Evolutionary conservation across 2,113 vertebrate genomes (phyloP).

Genomic region (Rhabdornis inornatus): DNA sequence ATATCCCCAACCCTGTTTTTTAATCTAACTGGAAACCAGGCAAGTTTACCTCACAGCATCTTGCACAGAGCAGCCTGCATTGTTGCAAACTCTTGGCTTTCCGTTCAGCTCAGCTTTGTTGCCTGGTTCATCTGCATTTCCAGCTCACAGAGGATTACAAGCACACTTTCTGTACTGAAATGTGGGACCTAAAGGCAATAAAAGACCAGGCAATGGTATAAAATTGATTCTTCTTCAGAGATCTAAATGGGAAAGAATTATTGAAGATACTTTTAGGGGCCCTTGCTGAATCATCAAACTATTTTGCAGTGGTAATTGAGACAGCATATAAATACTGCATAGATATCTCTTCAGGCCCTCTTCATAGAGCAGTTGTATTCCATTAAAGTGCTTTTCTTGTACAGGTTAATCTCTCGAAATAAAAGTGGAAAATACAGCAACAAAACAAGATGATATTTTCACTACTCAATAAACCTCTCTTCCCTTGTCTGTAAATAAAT

Average conservation of each 20-base stretch:
- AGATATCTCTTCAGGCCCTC: constrained; percentile 46
- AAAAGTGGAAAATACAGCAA: constrained; percentile 52
- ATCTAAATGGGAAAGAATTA: constrained; percentile 40
- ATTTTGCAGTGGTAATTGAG: constrained; percentile 54
- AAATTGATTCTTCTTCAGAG: constrained; percentile 43
- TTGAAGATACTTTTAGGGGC: not conserved
- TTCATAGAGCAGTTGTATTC: constrained; percentile 41
- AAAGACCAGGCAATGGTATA: not conserved
- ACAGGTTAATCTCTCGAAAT: constrained; percentile 59
- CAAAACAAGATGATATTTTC: constrained; percentile 50
- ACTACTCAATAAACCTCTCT: constrained; percentile 42
- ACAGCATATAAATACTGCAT: constrained; percentile 60
- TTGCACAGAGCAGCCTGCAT: not conserved
- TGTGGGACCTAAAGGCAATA: constrained; percentile 5
- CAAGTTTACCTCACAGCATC: not conserved
- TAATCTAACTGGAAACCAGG: not conserved
- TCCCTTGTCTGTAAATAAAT: constrained; percentile 50
- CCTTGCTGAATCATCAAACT: constrained; percentile 62
- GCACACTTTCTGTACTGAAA: not conserved
- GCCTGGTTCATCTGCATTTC: not conserved
- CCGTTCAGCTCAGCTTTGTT: not conserved
- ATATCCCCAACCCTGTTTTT: not conserved
- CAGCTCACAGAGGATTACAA: not conserved
- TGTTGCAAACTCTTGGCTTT: not conserved
- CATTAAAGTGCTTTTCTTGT: constrained; percentile 45